A percentile compares a stretch with the other conserved stretches of the same genome.
Evolutionary conservation across 2,797 vertebrate species (phyloP).

Genomic region (Rhabdophis nuchalis): DNA sequence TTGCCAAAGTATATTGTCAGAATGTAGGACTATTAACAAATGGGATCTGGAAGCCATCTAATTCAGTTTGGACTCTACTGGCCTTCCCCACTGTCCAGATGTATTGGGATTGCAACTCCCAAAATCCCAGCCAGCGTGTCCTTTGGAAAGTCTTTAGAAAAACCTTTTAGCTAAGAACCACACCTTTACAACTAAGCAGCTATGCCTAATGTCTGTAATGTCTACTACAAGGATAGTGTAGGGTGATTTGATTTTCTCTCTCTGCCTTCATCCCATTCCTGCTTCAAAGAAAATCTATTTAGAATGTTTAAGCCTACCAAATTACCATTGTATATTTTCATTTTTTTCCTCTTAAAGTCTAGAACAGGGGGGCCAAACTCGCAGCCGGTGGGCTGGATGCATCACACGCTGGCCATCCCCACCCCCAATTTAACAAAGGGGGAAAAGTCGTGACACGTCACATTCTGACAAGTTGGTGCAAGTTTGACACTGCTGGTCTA

Average conservation of each 20-base stretch:
- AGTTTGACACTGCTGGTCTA: no score
- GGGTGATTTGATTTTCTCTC: neutral
- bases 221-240: neutral
- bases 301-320: neutral
- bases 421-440: no score
- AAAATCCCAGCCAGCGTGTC: neutral
- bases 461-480: no score
- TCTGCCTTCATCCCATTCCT: neutral
- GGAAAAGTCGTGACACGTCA: no score
- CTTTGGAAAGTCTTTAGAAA: neutral
- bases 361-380: neutral
- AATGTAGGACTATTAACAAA: neutral
- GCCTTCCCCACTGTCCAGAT: neutral
- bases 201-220: neutral
- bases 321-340: neutral
- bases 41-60: neutral
- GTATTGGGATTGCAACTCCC: neutral
- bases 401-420: no score
- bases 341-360: neutral
- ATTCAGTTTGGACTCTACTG: neutral
- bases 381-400: accelerated
- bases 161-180: neutral
- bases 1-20: neutral
- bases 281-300: neutral
- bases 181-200: neutral